Base-by-base conservation (phyloP, 1,140 invertebrate species). In the Zaprionus davidi region DNA sequence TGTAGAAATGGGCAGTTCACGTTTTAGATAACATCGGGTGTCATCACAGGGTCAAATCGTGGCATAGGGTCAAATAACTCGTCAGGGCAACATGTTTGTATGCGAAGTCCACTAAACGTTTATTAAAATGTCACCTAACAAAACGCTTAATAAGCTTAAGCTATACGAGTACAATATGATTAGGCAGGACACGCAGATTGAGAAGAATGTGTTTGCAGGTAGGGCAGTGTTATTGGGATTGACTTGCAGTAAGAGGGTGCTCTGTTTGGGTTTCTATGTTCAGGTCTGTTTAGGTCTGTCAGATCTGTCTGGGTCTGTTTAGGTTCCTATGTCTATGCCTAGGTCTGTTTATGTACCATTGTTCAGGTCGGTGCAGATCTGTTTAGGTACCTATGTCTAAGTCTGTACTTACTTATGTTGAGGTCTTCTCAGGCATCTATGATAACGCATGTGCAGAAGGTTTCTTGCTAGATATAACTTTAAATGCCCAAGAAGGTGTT, bases 1-100 rank as follows among this genome's bases (percentile, higher is more conserved):
- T 22, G 38, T 4, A 38, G 41, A 71, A 76, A 71, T 76, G 73
- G 60, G 44, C 73, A 59, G 68, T 71, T 76, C 68, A 69, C 73
- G 73, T 68, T 76, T 65, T 71, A 60, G 73, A 76, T 76, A 59
- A 51, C 57, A 76, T 76, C 73, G n/a, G 46, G 55, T 71, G 34
- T 71, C 60, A 66, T 59, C 68, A 22, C 36, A 12, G 69, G 68
- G 26, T 71, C 57, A 70, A 49, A 17, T 7, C 44, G 12, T 62
- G 58, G 34, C 34, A 12, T 70, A 15, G 38, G 51, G 66, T 62
- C 38, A 70, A 63, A 51, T 41, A 57, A 62, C 41, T 51, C 13
- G 20, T 11, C 17, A 13, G n/a, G 17, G 7, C 17, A 20, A 51
- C 46, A 51, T 51, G 46, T 51, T 22, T 7, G 46, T 51, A 24